Evolutionary conservation across 2,888 invertebrate genomes (phyloP).

Genomic region (Cryptophagus acutangulus): DNA sequence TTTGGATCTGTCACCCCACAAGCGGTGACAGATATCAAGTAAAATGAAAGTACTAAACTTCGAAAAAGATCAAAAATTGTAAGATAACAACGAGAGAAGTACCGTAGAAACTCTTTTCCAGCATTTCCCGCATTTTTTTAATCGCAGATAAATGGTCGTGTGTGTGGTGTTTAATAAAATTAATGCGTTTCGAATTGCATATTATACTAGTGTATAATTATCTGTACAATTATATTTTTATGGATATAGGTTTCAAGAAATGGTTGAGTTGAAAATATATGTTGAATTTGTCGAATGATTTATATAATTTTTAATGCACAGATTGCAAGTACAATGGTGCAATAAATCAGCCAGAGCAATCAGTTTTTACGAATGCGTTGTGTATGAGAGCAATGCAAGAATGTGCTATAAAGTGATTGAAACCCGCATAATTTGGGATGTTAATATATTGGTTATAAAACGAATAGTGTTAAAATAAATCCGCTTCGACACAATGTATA

Average conservation of each 20-base stretch:
- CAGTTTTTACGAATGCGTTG: constrained; percentile 22
- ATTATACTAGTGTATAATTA: too few species aligned
- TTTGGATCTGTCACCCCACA: too few species aligned
- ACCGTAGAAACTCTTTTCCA: too few species aligned
- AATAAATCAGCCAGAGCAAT: constrained; percentile 26
- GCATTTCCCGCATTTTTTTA: too few species aligned
- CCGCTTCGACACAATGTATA: constrained; percentile 32
- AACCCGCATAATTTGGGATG: constrained; percentile 24
- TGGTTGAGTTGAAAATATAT: constrained; percentile 19
- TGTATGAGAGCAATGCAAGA: constrained; percentile 20
- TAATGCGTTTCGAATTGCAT: too few species aligned
- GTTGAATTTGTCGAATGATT: constrained; percentile 22
- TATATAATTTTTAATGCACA: constrained; percentile 22
- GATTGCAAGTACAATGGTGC: constrained; percentile 17
- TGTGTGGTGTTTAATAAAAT: too few species aligned
- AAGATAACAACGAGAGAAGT: too few species aligned
- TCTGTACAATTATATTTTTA: constrained; percentile 8
- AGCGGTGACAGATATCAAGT: too few species aligned
- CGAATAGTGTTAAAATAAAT: constrained; percentile 32
- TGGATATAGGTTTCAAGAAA: constrained; percentile 13
- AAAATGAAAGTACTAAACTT: too few species aligned
- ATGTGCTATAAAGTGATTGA: constrained; percentile 26
- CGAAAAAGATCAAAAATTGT: too few species aligned
- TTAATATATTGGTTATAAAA: constrained; percentile 27
- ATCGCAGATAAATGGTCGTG: too few species aligned